These are phyloP conservation scores for Caenorhabditis uteleia DNA, from an alignment of 2,888 invertebrate species.

Conservation along the genomic window DNA sequence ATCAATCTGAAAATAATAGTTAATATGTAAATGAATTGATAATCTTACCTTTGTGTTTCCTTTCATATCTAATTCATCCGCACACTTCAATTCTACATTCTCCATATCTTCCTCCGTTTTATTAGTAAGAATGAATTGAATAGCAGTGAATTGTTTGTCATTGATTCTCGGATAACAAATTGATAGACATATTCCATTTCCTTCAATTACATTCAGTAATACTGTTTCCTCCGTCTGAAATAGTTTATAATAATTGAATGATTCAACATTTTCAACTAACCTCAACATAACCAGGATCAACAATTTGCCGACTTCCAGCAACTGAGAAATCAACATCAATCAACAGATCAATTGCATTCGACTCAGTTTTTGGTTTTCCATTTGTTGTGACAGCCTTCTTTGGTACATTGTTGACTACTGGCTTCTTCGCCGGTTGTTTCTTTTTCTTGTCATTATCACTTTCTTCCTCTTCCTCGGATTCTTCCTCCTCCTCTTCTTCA, in stretches of 20 bases:
- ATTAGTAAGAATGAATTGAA: slow-evolving; percentile 35
- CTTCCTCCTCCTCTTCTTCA: slow-evolving; percentile 34
- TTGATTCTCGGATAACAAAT: slow-evolving; percentile 38
- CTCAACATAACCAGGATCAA: slow-evolving; percentile 20
- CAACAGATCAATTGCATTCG: slow-evolving; percentile 42
- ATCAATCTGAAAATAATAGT: slow-evolving; percentile 5
- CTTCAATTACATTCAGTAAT: slow-evolving; percentile 47
- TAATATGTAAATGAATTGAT: not conserved
- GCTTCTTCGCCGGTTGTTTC: slow-evolving; percentile 1
- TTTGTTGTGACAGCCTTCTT: slow-evolving; percentile 8
- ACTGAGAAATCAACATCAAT: slow-evolving; percentile 56
- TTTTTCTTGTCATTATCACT: slow-evolving; percentile 11
- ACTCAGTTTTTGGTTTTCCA: slow-evolving; percentile 5
- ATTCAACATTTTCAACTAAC: not conserved
- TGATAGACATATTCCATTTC: slow-evolving; percentile 32
- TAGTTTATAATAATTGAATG: not conserved
- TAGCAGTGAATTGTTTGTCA: slow-evolving; percentile 40
- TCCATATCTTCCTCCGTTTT: slow-evolving; percentile 18
- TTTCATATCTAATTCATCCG: slow-evolving; percentile 28
- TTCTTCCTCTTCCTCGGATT: slow-evolving; percentile 33
- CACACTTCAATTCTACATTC: slow-evolving; percentile 23
- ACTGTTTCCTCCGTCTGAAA: slow-evolving; percentile 12
- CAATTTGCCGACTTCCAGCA: slow-evolving; percentile 42
- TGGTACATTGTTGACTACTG: slow-evolving; percentile 17
- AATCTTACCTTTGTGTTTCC: slow-evolving; percentile 12